phyloP scores from a whole-genome alignment of 2,113 vertebrate genomes.

The Myrmophylax atrothorax region DNA sequence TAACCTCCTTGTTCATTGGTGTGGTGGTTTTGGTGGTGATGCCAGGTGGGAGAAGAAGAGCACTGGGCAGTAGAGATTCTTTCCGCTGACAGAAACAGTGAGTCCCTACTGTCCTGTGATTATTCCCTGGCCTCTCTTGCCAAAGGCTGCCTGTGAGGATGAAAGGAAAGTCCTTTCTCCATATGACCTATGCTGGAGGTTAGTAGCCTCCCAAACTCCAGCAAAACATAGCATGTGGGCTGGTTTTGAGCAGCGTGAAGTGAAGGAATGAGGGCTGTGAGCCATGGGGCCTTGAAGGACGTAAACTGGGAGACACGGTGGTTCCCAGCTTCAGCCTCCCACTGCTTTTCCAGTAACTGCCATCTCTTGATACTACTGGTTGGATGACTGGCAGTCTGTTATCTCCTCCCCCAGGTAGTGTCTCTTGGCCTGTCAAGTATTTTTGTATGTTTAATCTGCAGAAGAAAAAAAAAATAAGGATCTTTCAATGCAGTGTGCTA shows the following conservation, averaged over 20 bases:
- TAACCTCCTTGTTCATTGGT: neutral
- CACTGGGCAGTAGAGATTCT: slow-evolving; percentile 41
- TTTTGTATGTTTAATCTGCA: neutral
- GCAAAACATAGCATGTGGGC: neutral
- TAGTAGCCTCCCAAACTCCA: neutral
- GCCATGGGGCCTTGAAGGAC: neutral
- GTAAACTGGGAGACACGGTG: neutral
- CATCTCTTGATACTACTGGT: neutral
- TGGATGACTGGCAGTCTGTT: neutral
- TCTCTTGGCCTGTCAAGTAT: neutral
- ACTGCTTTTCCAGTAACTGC: neutral
- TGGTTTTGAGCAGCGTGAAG: neutral
- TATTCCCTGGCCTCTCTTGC: neutral
- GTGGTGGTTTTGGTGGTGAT: slow-evolving; percentile 38
- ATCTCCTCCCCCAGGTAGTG: neutral
- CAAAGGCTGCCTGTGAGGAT: slow-evolving; percentile 3
- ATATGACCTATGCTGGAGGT: neutral
- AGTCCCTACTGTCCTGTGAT: slow-evolving; percentile 35
- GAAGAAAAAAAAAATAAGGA: neutral
- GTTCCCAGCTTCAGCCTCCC: neutral
- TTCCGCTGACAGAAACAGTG: slow-evolving; percentile 46
- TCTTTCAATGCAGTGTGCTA: neutral
- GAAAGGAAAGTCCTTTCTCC: slow-evolving; percentile 40
- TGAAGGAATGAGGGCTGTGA: neutral
- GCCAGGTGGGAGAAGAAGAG: slow-evolving; percentile 62